A percentile compares a stretch with the other conserved stretches of the same genome.
These are phyloP conservation scores for Cantharis rustica DNA, from an alignment of 2,888 invertebrate genomes.

Conservation along the genomic window DNA sequence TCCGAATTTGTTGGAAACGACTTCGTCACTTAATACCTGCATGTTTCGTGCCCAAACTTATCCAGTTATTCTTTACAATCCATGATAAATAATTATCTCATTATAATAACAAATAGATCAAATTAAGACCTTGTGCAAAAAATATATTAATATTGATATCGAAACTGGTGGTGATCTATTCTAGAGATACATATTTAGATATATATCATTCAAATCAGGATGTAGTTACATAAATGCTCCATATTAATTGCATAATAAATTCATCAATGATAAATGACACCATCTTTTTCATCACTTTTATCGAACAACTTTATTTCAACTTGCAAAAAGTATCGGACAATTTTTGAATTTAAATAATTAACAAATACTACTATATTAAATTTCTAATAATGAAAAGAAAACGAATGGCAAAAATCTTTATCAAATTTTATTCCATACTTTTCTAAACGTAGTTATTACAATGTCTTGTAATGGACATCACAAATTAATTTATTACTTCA, in stretches of 20 bases:
- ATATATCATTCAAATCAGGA: constrained; percentile 1
- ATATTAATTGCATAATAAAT: neutral
- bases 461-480: no score
- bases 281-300: neutral
- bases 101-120: constrained; percentile 15
- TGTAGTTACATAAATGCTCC: neutral
- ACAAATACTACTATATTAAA: no score
- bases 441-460: no score
- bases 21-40: constrained; percentile 2
- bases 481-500: no score
- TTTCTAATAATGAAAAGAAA: no score
- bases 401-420: no score
- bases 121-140: constrained; percentile 8
- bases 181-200: neutral
- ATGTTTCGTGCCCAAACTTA: constrained; percentile 8
- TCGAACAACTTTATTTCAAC: neutral
- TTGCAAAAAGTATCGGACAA: neutral
- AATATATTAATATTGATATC: constrained; percentile 2
- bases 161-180: neutral
- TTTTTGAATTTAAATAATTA: no score
- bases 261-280: neutral
- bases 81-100: constrained; percentile 1
- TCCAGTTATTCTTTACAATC: constrained; percentile 7
- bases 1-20: neutral
- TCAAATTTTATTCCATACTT: no score